These are phyloP conservation scores for Rhopilema esculentum DNA, from an alignment of 30 jellyfish, hydroid and myxozoan species.

Conservation along the genomic window DNA sequence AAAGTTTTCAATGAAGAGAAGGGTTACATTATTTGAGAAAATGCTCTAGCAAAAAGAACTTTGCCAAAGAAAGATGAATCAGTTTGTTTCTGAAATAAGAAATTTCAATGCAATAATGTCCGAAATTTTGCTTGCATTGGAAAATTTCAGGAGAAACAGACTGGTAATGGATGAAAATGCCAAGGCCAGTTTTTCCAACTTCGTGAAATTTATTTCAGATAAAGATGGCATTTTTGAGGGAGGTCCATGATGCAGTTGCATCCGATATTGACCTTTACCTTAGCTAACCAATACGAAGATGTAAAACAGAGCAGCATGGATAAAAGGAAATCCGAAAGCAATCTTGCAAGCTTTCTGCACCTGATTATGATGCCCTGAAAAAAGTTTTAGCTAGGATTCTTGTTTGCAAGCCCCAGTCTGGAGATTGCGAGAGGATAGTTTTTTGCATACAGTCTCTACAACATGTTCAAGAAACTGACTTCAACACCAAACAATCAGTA, in stretches of 20 bases:
- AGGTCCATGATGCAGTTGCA: conserved; percentile 44
- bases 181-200: conserved; percentile 40
- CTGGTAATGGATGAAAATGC: conserved; percentile 41
- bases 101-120: conserved; percentile 50
- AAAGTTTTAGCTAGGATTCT: conserved; percentile 54
- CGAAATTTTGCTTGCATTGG: conserved; percentile 29
- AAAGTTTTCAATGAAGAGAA: conserved; percentile 49
- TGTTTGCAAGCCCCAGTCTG: conserved; percentile 64
- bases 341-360: conserved; percentile 58
- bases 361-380: conserved; percentile 53
- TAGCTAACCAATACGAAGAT: conserved; percentile 50
- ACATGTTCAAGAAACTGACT: conserved; percentile 49
- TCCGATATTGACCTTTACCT: conserved; percentile 41
- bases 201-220: conserved; percentile 31
- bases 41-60: conserved; percentile 49
- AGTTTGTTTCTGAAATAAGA: conserved; percentile 51
- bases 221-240: conserved; percentile 33
- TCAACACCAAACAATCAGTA: conserved; percentile 32
- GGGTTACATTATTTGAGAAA: conserved; percentile 39
- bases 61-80: conserved; percentile 46
- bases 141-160: conserved; percentile 33
- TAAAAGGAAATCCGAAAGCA: conserved; percentile 41
- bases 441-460: conserved; percentile 45
- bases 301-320: conserved; percentile 58
- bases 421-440: conserved; percentile 57